Conservation (phyloP, 2,113 vertebrate genomes). For the Typhlomys cinereus region DNA sequence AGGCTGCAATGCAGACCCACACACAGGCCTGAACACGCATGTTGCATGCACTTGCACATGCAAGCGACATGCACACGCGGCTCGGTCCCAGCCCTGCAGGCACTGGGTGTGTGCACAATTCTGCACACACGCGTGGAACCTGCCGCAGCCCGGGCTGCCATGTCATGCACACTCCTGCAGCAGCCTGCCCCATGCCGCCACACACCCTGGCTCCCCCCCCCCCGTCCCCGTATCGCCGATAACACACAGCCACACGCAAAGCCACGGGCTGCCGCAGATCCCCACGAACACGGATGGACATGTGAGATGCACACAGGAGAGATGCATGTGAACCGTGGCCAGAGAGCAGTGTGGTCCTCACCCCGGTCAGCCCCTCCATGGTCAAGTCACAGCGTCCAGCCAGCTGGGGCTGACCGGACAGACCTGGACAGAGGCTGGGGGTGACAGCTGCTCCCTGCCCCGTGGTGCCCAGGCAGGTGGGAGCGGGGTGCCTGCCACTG, state of each 20-base stretch:
- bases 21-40: not conserved
- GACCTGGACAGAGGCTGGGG: not conserved
- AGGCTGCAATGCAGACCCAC: not conserved
- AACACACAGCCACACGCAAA: fast-evolving
- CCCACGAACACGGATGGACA: too few species aligned
- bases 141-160: not conserved
- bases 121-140: not conserved
- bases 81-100: not conserved
- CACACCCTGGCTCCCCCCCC: fast-evolving
- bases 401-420: fast-evolving
- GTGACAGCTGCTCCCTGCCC: not conserved
- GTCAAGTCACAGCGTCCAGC: too few species aligned
- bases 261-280: not conserved
- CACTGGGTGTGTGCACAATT: too few species aligned
- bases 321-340: too few species aligned
- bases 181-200: not conserved
- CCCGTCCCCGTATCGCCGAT: too few species aligned
- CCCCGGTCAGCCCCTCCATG: too few species aligned
- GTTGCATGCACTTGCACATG: not conserved
- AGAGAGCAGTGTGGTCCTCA: too few species aligned
- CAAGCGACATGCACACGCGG: too few species aligned
- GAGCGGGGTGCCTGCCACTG: not conserved
- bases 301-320: too few species aligned
- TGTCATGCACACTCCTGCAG: fast-evolving
- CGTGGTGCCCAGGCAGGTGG: not conserved